These are phyloP conservation scores for Vireo altiloquus DNA, from an alignment of 2,113 vertebrate species.

Conservation along the genomic window DNA sequence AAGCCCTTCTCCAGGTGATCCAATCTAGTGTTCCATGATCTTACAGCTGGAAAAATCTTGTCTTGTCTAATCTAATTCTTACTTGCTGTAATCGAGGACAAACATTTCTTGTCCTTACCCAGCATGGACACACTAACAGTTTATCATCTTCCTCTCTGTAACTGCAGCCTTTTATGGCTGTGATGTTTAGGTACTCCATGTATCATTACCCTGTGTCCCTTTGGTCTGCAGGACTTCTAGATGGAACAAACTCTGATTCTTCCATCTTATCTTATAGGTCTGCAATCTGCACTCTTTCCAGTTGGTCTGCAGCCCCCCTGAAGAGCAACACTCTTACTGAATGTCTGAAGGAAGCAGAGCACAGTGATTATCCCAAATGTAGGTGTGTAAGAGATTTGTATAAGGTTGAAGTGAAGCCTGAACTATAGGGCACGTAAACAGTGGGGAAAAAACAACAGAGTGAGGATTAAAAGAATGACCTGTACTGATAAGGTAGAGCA, in stretches of 20 bases:
- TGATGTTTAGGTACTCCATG: not conserved
- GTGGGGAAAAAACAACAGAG: not conserved
- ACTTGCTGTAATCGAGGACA: not conserved
- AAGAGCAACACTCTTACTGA: not conserved
- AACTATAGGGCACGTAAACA: not conserved
- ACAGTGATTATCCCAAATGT: not conserved
- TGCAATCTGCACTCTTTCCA: not conserved
- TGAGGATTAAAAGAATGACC: not conserved
- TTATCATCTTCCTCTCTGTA: not conserved
- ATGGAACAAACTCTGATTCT: not conserved
- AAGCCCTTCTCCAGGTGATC: not conserved
- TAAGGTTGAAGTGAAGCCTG: not conserved
- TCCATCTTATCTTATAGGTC: not conserved
- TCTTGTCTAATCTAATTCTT: not conserved
- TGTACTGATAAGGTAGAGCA: not conserved
- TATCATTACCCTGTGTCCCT: not conserved
- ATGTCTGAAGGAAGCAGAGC: not conserved
- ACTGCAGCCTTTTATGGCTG: conserved; percentile 37
- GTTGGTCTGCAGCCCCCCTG: not conserved
- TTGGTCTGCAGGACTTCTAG: not conserved
- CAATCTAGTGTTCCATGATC: not conserved
- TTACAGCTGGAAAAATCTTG: not conserved
- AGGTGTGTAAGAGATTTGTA: not conserved
- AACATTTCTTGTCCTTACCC: not conserved
- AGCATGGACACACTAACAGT: not conserved